A percentile compares a stretch with the other conserved stretches of the same genome.
These are phyloP conservation scores for Urosaurus nigricauda DNA, from an alignment of 2,797 vertebrate species.

Conservation along the genomic window DNA sequence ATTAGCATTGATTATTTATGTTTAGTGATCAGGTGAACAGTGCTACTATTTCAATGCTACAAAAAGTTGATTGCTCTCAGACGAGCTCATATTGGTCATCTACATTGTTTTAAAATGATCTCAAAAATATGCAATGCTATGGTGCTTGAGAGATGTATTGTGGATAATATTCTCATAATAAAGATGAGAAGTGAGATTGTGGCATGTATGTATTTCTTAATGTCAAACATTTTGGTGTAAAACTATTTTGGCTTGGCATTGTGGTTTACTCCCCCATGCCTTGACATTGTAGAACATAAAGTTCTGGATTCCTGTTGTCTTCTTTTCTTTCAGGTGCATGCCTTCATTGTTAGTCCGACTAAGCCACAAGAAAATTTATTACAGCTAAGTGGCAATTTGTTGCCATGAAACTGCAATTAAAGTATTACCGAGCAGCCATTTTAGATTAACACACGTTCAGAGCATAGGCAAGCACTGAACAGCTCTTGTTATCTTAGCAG, in stretches of 20 bases:
- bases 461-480: slow-evolving; percentile 65
- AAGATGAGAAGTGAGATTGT: slow-evolving; percentile 26
- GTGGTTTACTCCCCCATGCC: slow-evolving; percentile 2
- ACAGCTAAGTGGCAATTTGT: slow-evolving; percentile 87
- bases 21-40: slow-evolving; percentile 68
- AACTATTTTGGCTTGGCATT: slow-evolving; percentile 8
- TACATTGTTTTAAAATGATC: slow-evolving; percentile 39
- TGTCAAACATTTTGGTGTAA: slow-evolving; percentile 31
- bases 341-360: slow-evolving; percentile 78
- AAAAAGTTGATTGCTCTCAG: slow-evolving; percentile 20
- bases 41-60: slow-evolving; percentile 24
- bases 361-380: slow-evolving; percentile 82
- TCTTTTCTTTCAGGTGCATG: slow-evolving; percentile 62
- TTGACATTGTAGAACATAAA: slow-evolving; percentile 10
- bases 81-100: slow-evolving; percentile 5
- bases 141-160: slow-evolving; percentile 46
- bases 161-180: slow-evolving; percentile 52
- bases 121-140: slow-evolving; percentile 37
- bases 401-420: slow-evolving; percentile 88
- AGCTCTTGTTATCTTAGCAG: slow-evolving; percentile 46
- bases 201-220: slow-evolving; percentile 5
- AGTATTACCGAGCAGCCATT: slow-evolving; percentile 84
- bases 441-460: slow-evolving; percentile 80
- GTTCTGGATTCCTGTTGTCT: slow-evolving; percentile 45
- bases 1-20: slow-evolving; percentile 65